Evolutionary conservation across 1,140 invertebrate species (phyloP).

Genomic region (Nasonia longicornis): DNA sequence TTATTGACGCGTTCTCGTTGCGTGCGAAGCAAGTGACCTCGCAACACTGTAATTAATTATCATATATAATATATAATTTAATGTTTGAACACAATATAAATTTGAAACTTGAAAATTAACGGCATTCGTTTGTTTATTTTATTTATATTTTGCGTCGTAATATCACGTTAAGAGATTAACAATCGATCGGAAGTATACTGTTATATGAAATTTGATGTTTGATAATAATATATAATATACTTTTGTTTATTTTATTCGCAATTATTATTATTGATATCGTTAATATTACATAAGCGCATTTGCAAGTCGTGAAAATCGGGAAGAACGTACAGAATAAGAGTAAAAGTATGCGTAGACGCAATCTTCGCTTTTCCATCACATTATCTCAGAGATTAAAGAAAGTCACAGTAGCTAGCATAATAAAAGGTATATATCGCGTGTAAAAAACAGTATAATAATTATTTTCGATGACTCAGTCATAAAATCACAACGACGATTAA

Average conservation of each 20-base stretch:
- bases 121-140: slow-evolving; percentile 18
- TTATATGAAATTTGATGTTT: slow-evolving; percentile 31
- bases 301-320: slow-evolving; percentile 33
- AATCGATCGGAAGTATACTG: slow-evolving; percentile 3
- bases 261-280: slow-evolving; percentile 32
- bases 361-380: neutral
- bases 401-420: neutral
- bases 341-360: slow-evolving; percentile 14
- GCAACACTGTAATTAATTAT: slow-evolving; percentile 42
- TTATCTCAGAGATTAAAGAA: slow-evolving; percentile 2
- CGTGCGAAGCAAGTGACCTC: slow-evolving; percentile 22
- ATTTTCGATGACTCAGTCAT: slow-evolving; percentile 17
- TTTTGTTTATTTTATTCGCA: slow-evolving; percentile 31
- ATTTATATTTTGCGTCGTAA: slow-evolving; percentile 35
- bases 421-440: slow-evolving; percentile 23
- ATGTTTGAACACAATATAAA: slow-evolving; percentile 3
- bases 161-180: slow-evolving; percentile 35
- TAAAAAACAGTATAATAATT: slow-evolving; percentile 33
- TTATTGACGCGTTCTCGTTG: slow-evolving; percentile 30
- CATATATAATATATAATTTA: slow-evolving; percentile 26
- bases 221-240: slow-evolving; percentile 31
- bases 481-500: slow-evolving; percentile 25
- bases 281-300: slow-evolving; percentile 43
- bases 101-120: slow-evolving; percentile 29
- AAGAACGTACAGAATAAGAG: slow-evolving; percentile 28